Base-by-base conservation (phyloP, 2,113 vertebrate genomes). In the Perca flavescens region DNA sequence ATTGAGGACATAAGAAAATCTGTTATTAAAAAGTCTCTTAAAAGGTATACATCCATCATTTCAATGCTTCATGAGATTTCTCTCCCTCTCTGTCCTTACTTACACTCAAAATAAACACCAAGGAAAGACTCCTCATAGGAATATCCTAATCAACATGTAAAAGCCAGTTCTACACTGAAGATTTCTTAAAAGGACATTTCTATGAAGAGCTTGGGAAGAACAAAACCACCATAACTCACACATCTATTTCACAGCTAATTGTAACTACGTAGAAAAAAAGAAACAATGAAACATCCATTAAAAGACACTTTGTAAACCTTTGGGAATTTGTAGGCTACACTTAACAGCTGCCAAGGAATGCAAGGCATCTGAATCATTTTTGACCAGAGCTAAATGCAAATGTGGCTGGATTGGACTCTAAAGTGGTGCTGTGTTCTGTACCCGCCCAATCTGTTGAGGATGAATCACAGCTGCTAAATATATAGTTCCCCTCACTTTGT, bases 391-490 rank as follows among this genome's bases (percentile, higher is more conserved):
- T 68, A 52, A 36, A 79, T 40, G 62, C 47, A 83, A 85, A 82
- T 56, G 72, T 50, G 40, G 68, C 47, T 58, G 62, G 71, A 73
- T 71, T 70, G 6, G 74, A 64, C 22, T 80, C 66, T 46, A 31
- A 67, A 72, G 86, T 71, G 36, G 47, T 50, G 71, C 21, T 43
- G 63, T 43, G 15, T 73, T 85, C 75, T 66, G 80, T 79, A 54
- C 54, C 82, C 13, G 25, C 6, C 64, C 85, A 92, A 80, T 90
- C 85, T 89, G 90, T 74, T 76, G 79, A 76, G 70, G 15, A 90
- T 92, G 90, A 94, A 89, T 93, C 90, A 90, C 8, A 10, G 72
- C 74, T 75, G 86, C 88, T 92, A 88, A 84, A 89, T 89, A 91
- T 91, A 91, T 53, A 67, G 71, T 72, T 61, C 67, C 34, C 58